A percentile compares a stretch with the other conserved stretches of the same genome.
Evolutionary conservation across 2,888 invertebrate genomes (phyloP).

Genomic region (Drosophila vallismaia): DNA sequence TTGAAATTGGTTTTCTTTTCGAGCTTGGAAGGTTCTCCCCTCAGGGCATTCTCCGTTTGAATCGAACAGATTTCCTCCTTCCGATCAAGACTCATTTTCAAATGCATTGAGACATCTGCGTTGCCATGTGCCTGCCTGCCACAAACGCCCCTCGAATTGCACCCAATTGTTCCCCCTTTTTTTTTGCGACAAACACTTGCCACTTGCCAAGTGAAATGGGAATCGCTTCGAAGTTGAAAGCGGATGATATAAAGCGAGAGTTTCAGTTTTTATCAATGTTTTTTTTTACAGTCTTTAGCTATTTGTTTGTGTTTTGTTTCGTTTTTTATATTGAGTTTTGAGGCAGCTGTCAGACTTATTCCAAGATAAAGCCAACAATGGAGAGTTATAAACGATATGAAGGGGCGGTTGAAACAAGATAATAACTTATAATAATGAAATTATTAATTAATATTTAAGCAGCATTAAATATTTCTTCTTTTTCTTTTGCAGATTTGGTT

Average conservation of each 20-base stretch:
- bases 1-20: slow-evolving; percentile 13
- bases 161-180: slow-evolving; percentile 19
- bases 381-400: slow-evolving; percentile 14
- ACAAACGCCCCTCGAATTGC: slow-evolving; percentile 45
- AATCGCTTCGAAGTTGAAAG: background rate
- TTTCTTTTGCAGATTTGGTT: slow-evolving; percentile 97
- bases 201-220: slow-evolving; percentile 12
- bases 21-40: background rate
- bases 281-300: background rate
- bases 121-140: background rate
- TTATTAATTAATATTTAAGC: background rate
- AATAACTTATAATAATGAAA: no score
- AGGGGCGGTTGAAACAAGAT: slow-evolving; percentile 9
- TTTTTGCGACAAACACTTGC: slow-evolving; percentile 21
- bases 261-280: slow-evolving; percentile 17
- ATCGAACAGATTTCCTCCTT: slow-evolving; percentile 5
- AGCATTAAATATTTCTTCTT: no score
- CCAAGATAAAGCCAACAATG: slow-evolving; percentile 21
- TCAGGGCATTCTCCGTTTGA: slow-evolving; percentile 12
- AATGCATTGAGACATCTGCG: slow-evolving; percentile 32
- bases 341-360: slow-evolving; percentile 3
- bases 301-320: background rate
- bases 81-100: no score
- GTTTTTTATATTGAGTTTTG: background rate
- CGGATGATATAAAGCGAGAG: slow-evolving; percentile 12